Conservation (phyloP, 2,113 vertebrate genomes). For the mouse (Mus musculus) region GRCm39 chr13:112901501-112902000, state of each 20-base stretch:
- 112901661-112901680: background rate
- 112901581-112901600: slow-evolving; percentile 21
- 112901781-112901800: background rate
- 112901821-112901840: background rate
- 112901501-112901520: background rate
- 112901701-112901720: background rate
- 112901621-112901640: slow-evolving; percentile 16
- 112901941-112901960: background rate
- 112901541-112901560: background rate
- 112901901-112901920: background rate
- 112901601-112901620: slow-evolving; percentile 29
- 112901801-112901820: background rate
- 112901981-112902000: slow-evolving; percentile 8
- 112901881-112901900: background rate
- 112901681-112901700: slow-evolving; percentile 41
- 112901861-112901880: background rate
- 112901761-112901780: background rate
- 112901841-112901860: background rate
- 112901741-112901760: background rate
- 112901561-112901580: background rate
- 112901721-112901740: background rate
- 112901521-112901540: background rate
- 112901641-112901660: background rate
- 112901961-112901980: background rate
- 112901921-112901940: background rate